Evolutionary conservation across 2,888 invertebrate genomes (phyloP), one percentile per base, ranked within the genome.

Genomic region (Amiota mariae): DNA sequence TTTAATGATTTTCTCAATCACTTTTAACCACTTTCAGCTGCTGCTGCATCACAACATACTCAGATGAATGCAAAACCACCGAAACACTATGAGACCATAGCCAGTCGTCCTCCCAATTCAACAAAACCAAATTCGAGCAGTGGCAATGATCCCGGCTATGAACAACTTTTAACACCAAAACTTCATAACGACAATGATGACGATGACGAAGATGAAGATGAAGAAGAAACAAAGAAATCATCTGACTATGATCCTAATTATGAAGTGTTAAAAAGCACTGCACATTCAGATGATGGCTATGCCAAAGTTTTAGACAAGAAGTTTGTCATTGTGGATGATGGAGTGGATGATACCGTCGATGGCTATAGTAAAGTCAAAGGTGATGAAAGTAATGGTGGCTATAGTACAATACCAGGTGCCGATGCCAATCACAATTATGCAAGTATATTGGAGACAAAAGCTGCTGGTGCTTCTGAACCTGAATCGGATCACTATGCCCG

Each of bases 161-260:
- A 95, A 86, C 93, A 93, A 68, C 36, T 36, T 36, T 92, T 95
- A 51, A 77, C 87, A 80, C 77, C 79, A 75, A 75, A 84, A 77
- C 76, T 81, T 76, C 68, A 75, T 77, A 75, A 72, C 77, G 72
- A n/a, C n/a, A n/a, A n/a, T n/a, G n/a, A n/a, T n/a, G n/a, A n/a
- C n/a, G n/a, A n/a, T n/a, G n/a, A n/a, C n/a, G n/a, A n/a, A n/a
- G n/a, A n/a, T n/a, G n/a, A 75, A 71, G 73, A 74, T 71, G 82
- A 81, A 67, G 81, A 82, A 67, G 85, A 82, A 80, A 76, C 81
- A 68, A 85, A 87, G 76, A 87, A 87, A 80, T 91, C 91, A 8
- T 92, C 92, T 0, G 93, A 93, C 80, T 92, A 92, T 4, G 95
- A 95, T 90, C 95, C 95, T 0, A 96, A 95, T 87, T 96, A 96